Percentiles rank a stretch among this genome's conserved stretches.
These are phyloP conservation scores for Leptopilina syphax DNA, from an alignment of 2,888 invertebrate genomes.

Conservation along the genomic window DNA sequence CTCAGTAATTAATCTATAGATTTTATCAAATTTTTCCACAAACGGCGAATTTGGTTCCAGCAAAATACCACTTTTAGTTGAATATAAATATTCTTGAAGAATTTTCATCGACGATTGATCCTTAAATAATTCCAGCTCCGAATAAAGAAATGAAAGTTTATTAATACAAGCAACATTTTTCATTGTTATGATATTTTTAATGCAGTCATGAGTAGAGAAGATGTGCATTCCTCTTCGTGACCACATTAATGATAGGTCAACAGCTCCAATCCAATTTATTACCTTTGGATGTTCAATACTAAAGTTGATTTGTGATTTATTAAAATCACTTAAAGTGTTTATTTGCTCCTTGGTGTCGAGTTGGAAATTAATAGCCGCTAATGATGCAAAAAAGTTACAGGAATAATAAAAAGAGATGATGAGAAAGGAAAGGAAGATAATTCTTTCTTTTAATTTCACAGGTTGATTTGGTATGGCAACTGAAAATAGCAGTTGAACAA, in stretches of 20 bases:
- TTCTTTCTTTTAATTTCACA: background rate
- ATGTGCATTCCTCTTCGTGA: too few species aligned
- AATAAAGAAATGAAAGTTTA: background rate
- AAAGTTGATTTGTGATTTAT: too few species aligned
- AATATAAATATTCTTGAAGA: background rate
- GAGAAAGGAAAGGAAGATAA: background rate
- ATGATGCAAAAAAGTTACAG: background rate
- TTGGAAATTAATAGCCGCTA: background rate
- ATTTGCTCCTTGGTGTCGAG: background rate
- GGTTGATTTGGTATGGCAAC: background rate
- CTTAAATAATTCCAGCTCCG: background rate
- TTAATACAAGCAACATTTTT: background rate
- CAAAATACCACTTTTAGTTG: background rate
- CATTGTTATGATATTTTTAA: background rate
- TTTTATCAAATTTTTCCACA: background rate
- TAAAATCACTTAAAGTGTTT: background rate
- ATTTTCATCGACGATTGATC: background rate
- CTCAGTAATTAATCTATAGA: background rate
- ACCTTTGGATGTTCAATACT: too few species aligned
- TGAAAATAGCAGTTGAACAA: background rate
- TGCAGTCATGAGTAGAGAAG: too few species aligned
- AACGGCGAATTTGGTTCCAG: background rate
- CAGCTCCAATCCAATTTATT: too few species aligned
- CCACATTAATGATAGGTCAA: too few species aligned
- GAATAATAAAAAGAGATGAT: background rate